Percentiles rank a stretch among this genome's conserved stretches.
Evolutionary conservation across 2,888 invertebrate species (phyloP).

Genomic region (Dorcus hopei): DNA sequence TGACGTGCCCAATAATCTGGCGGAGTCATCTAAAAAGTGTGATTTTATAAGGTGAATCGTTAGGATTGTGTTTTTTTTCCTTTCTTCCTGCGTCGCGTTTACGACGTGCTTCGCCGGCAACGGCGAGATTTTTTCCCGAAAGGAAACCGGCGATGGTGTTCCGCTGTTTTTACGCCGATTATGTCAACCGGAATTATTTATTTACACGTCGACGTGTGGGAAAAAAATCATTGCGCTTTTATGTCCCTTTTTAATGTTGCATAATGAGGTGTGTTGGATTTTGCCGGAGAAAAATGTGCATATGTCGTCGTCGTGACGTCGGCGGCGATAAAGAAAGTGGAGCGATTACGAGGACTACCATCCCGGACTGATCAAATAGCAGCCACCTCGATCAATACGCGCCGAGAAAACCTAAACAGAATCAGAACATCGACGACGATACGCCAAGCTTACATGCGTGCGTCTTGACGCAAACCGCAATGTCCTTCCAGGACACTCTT

Average conservation of each 20-base stretch:
- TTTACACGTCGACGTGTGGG: not conserved
- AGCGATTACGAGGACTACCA: slow-evolving; percentile 1
- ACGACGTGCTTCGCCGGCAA: not conserved
- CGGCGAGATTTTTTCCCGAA: not conserved
- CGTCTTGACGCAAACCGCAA: too few species aligned
- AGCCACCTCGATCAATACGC: slow-evolving; percentile 24
- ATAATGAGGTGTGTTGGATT: too few species aligned
- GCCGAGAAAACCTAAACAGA: slow-evolving; percentile 23
- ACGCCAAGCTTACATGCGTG: not conserved
- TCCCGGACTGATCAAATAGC: slow-evolving; percentile 25
- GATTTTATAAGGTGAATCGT: not conserved
- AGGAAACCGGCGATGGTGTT: not conserved
- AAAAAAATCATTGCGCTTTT: too few species aligned
- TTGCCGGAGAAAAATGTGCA: too few species aligned
- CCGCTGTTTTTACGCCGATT: not conserved
- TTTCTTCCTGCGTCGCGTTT: too few species aligned
- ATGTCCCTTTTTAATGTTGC: too few species aligned
- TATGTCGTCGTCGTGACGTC: not conserved
- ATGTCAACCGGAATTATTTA: not conserved
- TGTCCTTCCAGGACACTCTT: too few species aligned
- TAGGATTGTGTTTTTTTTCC: not conserved
- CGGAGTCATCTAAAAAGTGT: slow-evolving; percentile 1
- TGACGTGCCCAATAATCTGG: not conserved
- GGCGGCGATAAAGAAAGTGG: not conserved
- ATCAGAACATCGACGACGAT: slow-evolving; percentile 18